These are phyloP conservation scores for Cheilosia grossa DNA, from an alignment of 2,888 invertebrate genomes.

Conservation along the genomic window DNA sequence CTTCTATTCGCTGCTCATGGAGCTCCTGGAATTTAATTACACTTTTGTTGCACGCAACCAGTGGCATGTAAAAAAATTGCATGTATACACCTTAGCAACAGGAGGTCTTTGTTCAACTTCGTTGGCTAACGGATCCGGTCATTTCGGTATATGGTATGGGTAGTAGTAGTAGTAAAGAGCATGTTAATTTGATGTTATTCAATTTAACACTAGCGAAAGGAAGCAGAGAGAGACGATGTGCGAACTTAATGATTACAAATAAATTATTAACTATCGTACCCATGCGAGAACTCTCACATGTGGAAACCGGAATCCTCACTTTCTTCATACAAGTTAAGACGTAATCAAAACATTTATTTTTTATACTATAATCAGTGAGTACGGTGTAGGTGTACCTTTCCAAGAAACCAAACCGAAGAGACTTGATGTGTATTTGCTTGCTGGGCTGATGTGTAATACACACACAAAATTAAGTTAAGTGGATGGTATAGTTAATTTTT, in stretches of 20 bases:
- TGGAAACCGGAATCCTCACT: no score
- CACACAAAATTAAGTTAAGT: no score
- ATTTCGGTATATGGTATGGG: not conserved
- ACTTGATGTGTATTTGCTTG: no score
- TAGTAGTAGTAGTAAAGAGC: constrained; percentile 1
- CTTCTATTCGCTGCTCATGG: not conserved
- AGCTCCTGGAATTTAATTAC: constrained; percentile 50
- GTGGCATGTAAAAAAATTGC: constrained; percentile 20
- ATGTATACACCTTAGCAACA: constrained; percentile 11
- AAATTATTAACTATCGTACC: no score
- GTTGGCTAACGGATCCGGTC: not conserved
- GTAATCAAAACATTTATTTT: no score
- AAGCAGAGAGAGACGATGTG: not conserved
- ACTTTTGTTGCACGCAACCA: constrained; percentile 47
- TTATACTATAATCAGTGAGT: no score
- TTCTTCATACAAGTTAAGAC: no score
- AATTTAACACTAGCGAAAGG: constrained; percentile 3
- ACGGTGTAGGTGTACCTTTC: no score
- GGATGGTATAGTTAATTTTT: no score
- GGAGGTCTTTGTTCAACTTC: not conserved
- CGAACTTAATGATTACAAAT: not conserved
- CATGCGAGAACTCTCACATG: no score
- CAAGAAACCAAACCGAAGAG: no score
- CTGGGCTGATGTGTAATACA: no score
- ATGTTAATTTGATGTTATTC: constrained; percentile 51